Base-by-base conservation (phyloP, 2,113 vertebrate genomes). In the Sorex araneus region DNA sequence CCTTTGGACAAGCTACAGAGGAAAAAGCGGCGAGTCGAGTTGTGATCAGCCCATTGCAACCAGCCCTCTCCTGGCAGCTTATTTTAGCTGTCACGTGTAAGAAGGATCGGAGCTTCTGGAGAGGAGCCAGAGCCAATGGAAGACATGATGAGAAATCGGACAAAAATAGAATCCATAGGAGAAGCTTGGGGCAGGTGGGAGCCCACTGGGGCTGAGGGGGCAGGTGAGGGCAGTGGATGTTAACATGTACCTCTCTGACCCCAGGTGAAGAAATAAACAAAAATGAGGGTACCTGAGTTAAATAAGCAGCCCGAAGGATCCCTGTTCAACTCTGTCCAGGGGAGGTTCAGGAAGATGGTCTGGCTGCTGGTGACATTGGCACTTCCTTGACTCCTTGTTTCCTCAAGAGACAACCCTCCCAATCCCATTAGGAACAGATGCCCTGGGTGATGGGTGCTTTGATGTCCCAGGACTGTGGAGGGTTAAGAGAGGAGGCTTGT, bases 71-170 rank as follows among this genome's bases (percentile, higher is more conserved):
- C 75, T 3, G 60, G 27, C 34, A 5, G 91, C 89, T 93, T 92
- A 95, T 95, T 95, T 96, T 95, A 95, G 86, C 64, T 79, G 92
- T 95, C 92, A 94, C 85, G 94, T 95, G 95, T 93, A 78, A 94
- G 95, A 87, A 89, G 79, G 88, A 80, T 90, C 75, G 75, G 94
- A 81, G 67, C 71, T 69, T 87, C 80, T 95, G 84, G 88, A 86
- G 82, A 74, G 32, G n/a, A 91, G 90, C 91, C 94, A 92, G 93
- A 76, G 75, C 86, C 90, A 87, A 92, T 57, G 78, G 69, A 60
- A 94, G 63, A 90, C 88, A 88, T 28, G 83, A 89, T 74, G 69
- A 73, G 82, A 87, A 75, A 45, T 27, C 75, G 75, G 71, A 30
- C 3, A 64, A 36, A 80, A 71, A 90, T 45, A 93, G 67, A 91